phyloP scores from a whole-genome alignment of 2,113 vertebrate genomes.

The Camelus dromedarius region DNA sequence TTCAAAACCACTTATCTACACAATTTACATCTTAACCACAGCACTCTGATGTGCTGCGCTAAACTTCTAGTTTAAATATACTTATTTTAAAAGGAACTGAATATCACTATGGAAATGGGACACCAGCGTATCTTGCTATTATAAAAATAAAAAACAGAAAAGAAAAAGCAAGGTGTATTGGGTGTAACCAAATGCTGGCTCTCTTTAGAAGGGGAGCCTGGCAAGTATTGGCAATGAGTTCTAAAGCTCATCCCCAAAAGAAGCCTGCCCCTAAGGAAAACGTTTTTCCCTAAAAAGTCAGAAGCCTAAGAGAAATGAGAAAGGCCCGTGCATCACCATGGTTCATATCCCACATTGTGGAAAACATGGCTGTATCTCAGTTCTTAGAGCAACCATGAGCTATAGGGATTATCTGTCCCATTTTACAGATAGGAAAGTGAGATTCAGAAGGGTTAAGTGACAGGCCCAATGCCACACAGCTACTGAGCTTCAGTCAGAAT shows the following conservation, averaged over 20 bases:
- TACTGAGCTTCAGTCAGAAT: background rate
- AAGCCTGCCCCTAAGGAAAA: background rate
- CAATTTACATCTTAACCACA: background rate
- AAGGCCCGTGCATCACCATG: background rate
- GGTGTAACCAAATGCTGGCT: background rate
- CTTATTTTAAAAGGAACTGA: background rate
- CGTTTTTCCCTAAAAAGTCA: background rate
- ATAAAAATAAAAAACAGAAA: slow-evolving; percentile 35
- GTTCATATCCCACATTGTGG: background rate
- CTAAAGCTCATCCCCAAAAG: background rate
- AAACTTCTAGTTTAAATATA: background rate
- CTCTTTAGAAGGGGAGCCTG: background rate
- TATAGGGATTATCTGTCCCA: background rate
- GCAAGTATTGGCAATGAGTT: background rate
- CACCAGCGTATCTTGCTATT: background rate
- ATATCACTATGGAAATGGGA: background rate
- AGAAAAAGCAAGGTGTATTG: background rate
- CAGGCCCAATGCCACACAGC: background rate
- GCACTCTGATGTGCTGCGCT: background rate
- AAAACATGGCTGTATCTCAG: background rate
- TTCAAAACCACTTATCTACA: background rate
- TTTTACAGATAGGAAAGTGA: background rate
- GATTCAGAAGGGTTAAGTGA: background rate
- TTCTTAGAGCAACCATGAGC: background rate
- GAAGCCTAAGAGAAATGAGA: background rate